Evolutionary conservation across 2,888 invertebrate species (phyloP).

Genomic region (Acronicta aceris): DNA sequence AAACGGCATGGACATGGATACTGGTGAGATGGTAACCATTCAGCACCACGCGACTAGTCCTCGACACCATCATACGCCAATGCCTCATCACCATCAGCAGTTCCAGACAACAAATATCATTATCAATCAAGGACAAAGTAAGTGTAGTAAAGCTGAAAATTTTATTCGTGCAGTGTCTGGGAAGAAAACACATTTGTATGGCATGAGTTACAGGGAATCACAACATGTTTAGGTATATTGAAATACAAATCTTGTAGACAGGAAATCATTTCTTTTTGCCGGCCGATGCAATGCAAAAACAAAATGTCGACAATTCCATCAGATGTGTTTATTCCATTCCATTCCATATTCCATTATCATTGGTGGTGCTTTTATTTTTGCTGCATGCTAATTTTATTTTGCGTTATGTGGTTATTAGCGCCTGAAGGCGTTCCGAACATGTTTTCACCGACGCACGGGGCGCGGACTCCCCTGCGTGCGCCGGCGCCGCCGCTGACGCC

Average conservation of each 20-base stretch:
- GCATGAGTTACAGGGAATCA: not conserved
- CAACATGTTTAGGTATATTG: not conserved
- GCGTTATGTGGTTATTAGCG: constrained; percentile 79
- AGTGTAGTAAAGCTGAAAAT: constrained; percentile 47
- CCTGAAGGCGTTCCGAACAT: constrained; percentile 85
- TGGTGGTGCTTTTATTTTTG: constrained; percentile 59
- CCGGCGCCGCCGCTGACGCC: constrained; percentile 69
- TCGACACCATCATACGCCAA: constrained; percentile 80
- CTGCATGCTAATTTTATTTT: constrained; percentile 72
- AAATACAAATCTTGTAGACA: no score
- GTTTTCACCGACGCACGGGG: constrained; percentile 82
- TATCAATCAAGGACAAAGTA: constrained; percentile 86
- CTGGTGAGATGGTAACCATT: constrained; percentile 84
- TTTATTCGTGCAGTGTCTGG: constrained; percentile 27
- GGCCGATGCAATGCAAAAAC: no score
- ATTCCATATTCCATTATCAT: constrained; percentile 30
- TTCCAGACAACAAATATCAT: constrained; percentile 84
- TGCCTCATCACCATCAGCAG: constrained; percentile 84
- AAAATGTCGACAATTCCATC: no score
- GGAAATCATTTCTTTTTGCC: no score
- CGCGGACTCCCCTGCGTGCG: constrained; percentile 75
- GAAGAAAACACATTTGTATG: constrained; percentile 19
- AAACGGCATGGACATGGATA: constrained; percentile 89
- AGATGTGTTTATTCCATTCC: constrained; percentile 22
- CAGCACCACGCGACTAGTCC: constrained; percentile 87